phyloP scores from a whole-genome alignment of 2,113 vertebrate species.

The Morone chrysops region DNA sequence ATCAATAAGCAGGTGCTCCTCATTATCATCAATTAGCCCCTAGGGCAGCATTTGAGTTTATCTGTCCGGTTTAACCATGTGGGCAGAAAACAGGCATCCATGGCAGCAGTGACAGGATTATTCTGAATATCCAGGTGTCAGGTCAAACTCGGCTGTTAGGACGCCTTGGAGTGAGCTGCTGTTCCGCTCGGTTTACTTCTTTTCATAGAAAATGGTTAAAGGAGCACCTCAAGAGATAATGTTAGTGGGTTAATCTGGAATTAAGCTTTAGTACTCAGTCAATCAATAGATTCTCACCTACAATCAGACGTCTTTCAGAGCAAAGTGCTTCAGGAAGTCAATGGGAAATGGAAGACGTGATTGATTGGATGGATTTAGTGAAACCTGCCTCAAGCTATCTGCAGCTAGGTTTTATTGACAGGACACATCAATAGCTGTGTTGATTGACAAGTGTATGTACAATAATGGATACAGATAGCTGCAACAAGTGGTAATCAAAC shows the following conservation, averaged over 20 bases:
- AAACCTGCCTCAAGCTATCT: conserved; percentile 22
- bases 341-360: conserved; percentile 1
- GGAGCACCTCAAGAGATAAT: conserved; percentile 23
- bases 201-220: conserved; percentile 22
- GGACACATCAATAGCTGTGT: conserved; percentile 33
- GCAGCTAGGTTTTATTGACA: conserved; percentile 27
- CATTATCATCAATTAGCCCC: conserved; percentile 59
- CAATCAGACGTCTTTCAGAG: conserved; percentile 36
- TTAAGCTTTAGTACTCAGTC: conserved; percentile 37
- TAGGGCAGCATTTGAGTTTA: conserved; percentile 21
- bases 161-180: conserved; percentile 9
- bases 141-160: conserved; percentile 7
- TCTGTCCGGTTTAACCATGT: conserved; percentile 24
- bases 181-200: not conserved
- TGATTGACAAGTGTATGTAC: conserved; percentile 45
- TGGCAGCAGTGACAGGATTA: not conserved
- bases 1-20: conserved; percentile 67
- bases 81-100: conserved; percentile 25
- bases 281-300: conserved; percentile 41
- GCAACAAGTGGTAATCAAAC: conserved; percentile 11
- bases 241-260: conserved; percentile 57
- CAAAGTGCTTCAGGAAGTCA: conserved; percentile 21
- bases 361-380: conserved; percentile 40
- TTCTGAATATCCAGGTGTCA: not conserved
- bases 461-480: not conserved